Conservation (phyloP, 2,888 invertebrate genomes). For the Uropetala carovei region DNA sequence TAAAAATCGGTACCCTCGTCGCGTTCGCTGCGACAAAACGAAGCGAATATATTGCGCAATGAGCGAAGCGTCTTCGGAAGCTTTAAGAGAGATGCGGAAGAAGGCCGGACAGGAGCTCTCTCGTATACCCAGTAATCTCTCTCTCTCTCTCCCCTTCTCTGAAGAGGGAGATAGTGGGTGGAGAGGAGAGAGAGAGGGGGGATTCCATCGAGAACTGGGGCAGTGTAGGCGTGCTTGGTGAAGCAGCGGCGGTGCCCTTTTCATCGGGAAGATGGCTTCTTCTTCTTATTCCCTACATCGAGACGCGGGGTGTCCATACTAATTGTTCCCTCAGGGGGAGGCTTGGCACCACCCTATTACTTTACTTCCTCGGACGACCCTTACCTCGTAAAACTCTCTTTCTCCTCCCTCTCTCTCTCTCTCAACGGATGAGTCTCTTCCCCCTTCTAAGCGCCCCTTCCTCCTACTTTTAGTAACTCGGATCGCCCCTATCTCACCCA, state of each 20-base stretch:
- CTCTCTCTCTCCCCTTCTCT: too few relatives aligned
- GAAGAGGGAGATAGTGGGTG: too few relatives aligned
- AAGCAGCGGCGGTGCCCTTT: neutral
- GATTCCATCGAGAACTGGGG: neutral
- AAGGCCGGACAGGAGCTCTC: too few relatives aligned
- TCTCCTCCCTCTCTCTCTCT: neutral
- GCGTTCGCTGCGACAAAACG: too few relatives aligned
- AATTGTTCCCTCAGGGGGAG: neutral
- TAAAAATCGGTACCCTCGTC: too few relatives aligned
- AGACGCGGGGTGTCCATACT: neutral
- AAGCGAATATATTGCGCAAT: too few relatives aligned
- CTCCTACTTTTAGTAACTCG: neutral
- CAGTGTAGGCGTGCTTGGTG: neutral
- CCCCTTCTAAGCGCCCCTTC: too few relatives aligned
- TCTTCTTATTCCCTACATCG: too few relatives aligned
- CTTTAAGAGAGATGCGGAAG: too few relatives aligned
- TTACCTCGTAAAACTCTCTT: neutral
- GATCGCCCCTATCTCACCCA: constrained; percentile 29
- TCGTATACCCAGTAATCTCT: too few relatives aligned
- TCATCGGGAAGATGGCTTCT: neutral
- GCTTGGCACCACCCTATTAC: neutral
- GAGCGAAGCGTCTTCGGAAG: too few relatives aligned
- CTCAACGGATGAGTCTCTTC: neutral
- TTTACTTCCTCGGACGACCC: neutral
- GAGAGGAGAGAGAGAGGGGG: neutral